Evolutionary conservation across 2,113 vertebrate species (phyloP).

Genomic region (Mesoclemmys tuberculata): DNA sequence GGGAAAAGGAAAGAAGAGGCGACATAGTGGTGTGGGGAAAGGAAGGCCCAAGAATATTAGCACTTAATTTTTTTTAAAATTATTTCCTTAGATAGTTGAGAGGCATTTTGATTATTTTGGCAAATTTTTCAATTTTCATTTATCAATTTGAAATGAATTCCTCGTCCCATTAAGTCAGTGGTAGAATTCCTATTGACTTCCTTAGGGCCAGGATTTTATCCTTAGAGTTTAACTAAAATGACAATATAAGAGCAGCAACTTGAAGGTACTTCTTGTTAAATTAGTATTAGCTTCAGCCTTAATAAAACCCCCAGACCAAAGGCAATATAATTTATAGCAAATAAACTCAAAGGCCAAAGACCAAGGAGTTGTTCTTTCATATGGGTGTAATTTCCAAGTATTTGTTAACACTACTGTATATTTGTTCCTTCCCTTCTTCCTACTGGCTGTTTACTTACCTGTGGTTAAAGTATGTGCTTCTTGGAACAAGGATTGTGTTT

Average conservation of each 20-base stretch:
- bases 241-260: not conserved
- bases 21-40: not conserved
- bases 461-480: slow-evolving; percentile 6
- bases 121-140: not conserved
- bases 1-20: slow-evolving; percentile 39
- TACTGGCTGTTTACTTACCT: slow-evolving; percentile 8
- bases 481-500: not conserved
- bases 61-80: not conserved
- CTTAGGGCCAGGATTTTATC: not conserved
- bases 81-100: not conserved
- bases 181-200: not conserved
- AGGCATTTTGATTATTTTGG: not conserved
- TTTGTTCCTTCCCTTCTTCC: slow-evolving; percentile 7
- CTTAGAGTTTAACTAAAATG: not conserved
- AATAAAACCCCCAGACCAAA: not conserved
- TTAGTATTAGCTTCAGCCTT: not conserved
- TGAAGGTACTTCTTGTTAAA: not conserved
- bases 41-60: slow-evolving; percentile 4
- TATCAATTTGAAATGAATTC: not conserved
- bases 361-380: not conserved
- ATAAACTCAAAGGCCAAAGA: not conserved
- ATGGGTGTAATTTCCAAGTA: not conserved
- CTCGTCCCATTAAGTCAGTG: not conserved
- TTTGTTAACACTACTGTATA: slow-evolving; percentile 8
- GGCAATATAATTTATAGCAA: not conserved